Conservation (phyloP, 1,140 invertebrate species). For the Gryon sp. region DNA sequence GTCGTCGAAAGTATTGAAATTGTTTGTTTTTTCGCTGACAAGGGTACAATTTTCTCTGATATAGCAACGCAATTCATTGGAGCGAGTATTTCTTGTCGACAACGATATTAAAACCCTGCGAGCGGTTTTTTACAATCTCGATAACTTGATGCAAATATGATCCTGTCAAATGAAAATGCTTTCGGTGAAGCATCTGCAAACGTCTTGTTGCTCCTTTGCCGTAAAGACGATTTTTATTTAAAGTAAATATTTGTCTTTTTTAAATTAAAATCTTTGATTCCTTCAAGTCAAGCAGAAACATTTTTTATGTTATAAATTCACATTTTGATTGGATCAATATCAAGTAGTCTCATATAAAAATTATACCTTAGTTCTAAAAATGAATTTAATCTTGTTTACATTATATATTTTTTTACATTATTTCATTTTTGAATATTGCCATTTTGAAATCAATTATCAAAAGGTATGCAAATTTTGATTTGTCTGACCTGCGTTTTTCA, state of each 20-base stretch:
- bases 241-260: conserved; percentile 19
- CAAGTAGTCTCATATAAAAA: no score
- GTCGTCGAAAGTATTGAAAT: no score
- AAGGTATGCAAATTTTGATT: no score
- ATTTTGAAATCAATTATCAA: no score
- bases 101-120: conserved; percentile 54
- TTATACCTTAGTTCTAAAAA: no score
- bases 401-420: no score
- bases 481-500: no score
- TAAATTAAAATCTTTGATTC: conserved; percentile 10
- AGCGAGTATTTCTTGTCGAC: conserved; percentile 42
- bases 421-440: no score
- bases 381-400: no score
- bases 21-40: conserved; percentile 12
- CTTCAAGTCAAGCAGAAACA: no score
- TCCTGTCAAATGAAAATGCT: conserved; percentile 50
- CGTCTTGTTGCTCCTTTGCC: conserved; percentile 26
- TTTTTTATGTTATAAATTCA: no score
- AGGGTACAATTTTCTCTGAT: conserved; percentile 23
- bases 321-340: no score
- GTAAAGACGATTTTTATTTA: conserved; percentile 25
- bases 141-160: conserved; percentile 56
- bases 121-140: conserved; percentile 46
- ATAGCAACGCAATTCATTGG: conserved; percentile 36
- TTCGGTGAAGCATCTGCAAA: conserved; percentile 21